A percentile compares a stretch with the other conserved stretches of the same genome.
Evolutionary conservation across 1,140 invertebrate genomes (phyloP).

Genomic region (Diabrotica virgifera): DNA sequence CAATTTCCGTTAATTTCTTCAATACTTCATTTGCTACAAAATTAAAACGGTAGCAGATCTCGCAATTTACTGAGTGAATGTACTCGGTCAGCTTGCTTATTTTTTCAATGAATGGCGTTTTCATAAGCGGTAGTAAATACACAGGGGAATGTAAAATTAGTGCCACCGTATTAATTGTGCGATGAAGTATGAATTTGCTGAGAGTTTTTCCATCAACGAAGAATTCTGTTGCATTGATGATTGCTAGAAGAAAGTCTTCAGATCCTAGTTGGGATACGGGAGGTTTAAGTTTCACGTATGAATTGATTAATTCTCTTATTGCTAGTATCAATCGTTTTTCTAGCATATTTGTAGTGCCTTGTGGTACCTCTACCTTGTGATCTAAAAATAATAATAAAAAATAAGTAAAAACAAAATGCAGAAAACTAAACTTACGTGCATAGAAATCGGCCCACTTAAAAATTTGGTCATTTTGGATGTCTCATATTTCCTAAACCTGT

Average conservation of each 20-base stretch:
- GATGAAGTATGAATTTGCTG: background rate
- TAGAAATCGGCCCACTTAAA: too few relatives aligned
- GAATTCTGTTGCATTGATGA: conserved; percentile 28
- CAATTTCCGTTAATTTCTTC: conserved; percentile 48
- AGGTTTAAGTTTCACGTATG: conserved; percentile 26
- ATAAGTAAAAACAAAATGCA: background rate
- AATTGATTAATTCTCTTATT: conserved; percentile 31
- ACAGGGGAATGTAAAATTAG: conserved; percentile 24
- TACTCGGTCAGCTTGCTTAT: conserved; percentile 35
- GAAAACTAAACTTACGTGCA: too few relatives aligned
- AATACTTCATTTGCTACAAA: conserved; percentile 48
- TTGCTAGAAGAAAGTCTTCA: conserved; percentile 47
- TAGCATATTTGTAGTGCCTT: conserved; percentile 5
- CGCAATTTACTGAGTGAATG: conserved; percentile 31
- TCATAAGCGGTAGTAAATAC: conserved; percentile 41
- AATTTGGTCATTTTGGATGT: too few relatives aligned
- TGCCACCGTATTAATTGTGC: background rate
- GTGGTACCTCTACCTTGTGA: too few relatives aligned
- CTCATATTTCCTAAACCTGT: too few relatives aligned
- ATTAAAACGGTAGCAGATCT: conserved; percentile 44
- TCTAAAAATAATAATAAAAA: conserved; percentile 9
- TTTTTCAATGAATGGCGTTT: conserved; percentile 34
- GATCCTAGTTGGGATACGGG: conserved; percentile 41
- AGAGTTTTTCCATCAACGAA: background rate
- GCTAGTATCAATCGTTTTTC: conserved; percentile 24